Base-by-base conservation (phyloP, 2,888 invertebrate genomes). In the Chalcis sispes region DNA sequence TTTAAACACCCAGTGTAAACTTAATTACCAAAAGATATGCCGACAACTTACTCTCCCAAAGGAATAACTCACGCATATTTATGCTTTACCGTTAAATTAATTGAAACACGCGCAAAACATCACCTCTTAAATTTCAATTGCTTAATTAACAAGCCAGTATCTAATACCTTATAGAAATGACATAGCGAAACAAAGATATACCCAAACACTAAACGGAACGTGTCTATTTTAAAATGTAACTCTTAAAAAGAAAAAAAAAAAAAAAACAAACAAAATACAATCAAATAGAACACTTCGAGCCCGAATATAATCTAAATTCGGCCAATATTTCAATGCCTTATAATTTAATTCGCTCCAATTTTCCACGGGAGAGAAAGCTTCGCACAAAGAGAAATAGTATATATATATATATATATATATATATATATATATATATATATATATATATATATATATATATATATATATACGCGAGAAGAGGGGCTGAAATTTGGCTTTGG, bases 31-130 rank as follows among this genome's bases (percentile, higher is more conserved):
- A 36, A 23, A 36, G 15, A 7, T 25, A 32, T 48, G 36, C 8
- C 58, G 0, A 8, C 36, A 20, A 42, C 42, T 15, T 8, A 15
- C 13, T n/a, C 18, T 8, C 5, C 32, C 7, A 36, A 20, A 36
- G 36, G 36, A 58, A 36, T 58, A 52, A 36, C 15, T 65, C 32
- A n/a, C 8, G 36, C 13, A 13, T 52, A 65, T 25, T 52, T 36
- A 40, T 36, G 23, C 1, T 27, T 40, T 1, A 3, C 50, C 27
- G 42, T 42, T 15, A 42, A 42, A 42, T 42, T 42, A 7, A 32
- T 13, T 8, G 42, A 13, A 42, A 42, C n/a, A n/a, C n/a, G n/a
- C n/a, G n/a, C n/a, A n/a, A n/a, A n/a, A n/a, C n/a, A n/a, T n/a
- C n/a, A n/a, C n/a, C n/a, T n/a, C n/a, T n/a, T n/a, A n/a, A n/a